Conservation (phyloP, 2,113 vertebrate species). For the Aramus guarauna region DNA sequence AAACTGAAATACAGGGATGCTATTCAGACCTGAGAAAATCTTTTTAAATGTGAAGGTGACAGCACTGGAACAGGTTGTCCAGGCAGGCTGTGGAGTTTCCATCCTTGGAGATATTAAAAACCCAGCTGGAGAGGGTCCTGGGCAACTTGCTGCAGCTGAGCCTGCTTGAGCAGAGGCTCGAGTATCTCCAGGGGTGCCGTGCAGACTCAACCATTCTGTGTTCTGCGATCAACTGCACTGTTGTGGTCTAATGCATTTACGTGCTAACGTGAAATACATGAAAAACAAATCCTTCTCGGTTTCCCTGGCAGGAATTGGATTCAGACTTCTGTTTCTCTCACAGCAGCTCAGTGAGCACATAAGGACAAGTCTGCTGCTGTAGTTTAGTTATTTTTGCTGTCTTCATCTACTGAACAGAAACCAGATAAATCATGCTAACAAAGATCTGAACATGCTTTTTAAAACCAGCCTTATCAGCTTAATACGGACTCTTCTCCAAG, state of each 20-base stretch:
- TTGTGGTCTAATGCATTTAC: background rate
- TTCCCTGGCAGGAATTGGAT: background rate
- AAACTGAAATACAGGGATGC: background rate
- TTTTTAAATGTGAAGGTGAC: background rate
- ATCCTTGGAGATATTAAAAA: background rate
- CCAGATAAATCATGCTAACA: background rate
- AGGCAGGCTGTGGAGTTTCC: background rate
- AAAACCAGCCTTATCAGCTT: background rate
- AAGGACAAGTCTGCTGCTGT: background rate
- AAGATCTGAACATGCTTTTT: background rate
- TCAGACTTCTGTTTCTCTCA: background rate
- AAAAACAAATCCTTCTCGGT: background rate
- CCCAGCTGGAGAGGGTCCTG: fast-evolving
- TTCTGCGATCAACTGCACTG: background rate
- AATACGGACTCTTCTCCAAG: background rate
- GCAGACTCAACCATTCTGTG: background rate
- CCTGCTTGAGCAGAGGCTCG: background rate
- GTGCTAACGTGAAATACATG: background rate
- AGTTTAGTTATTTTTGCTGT: background rate
- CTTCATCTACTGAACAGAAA: background rate
- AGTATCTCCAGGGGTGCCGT: background rate
- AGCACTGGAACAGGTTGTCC: background rate
- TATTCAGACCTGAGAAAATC: background rate
- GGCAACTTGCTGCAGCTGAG: background rate
- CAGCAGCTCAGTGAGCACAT: background rate